Conservation (phyloP, 2,797 vertebrate genomes). For the Pangasius krempfi region DNA sequence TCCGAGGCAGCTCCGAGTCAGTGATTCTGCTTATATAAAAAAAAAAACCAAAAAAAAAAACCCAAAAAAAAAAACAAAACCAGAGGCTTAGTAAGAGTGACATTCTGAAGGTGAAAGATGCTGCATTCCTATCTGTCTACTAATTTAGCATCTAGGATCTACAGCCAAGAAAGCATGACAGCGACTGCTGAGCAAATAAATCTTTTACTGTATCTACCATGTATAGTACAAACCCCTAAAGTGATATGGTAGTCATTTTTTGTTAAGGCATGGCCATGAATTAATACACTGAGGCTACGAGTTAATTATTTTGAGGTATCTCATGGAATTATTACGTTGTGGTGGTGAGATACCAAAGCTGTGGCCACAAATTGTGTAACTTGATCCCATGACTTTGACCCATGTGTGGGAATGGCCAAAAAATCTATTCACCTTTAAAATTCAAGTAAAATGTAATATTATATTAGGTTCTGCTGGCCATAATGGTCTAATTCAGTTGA, state of each 20-base stretch:
- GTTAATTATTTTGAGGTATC: not conserved
- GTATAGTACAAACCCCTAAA: not conserved
- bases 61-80: not conserved
- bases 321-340: not conserved
- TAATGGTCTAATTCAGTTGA: not conserved
- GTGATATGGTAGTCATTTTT: not conserved
- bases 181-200: conserved; percentile 5
- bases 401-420: not conserved
- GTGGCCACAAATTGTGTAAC: not conserved
- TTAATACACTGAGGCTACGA: not conserved
- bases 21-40: not conserved
- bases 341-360: not conserved
- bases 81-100: not conserved
- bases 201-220: not conserved
- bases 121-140: not conserved
- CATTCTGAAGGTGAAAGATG: not conserved
- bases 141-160: conserved; percentile 11
- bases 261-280: not conserved
- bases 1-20: conserved; percentile 6
- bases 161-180: not conserved
- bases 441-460: not conserved
- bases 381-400: not conserved
- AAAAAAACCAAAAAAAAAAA: no score
- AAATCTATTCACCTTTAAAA: not conserved
- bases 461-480: not conserved